Base-by-base conservation (phyloP, 1,140 invertebrate genomes). In the Drosophila nigromelanica region DNA sequence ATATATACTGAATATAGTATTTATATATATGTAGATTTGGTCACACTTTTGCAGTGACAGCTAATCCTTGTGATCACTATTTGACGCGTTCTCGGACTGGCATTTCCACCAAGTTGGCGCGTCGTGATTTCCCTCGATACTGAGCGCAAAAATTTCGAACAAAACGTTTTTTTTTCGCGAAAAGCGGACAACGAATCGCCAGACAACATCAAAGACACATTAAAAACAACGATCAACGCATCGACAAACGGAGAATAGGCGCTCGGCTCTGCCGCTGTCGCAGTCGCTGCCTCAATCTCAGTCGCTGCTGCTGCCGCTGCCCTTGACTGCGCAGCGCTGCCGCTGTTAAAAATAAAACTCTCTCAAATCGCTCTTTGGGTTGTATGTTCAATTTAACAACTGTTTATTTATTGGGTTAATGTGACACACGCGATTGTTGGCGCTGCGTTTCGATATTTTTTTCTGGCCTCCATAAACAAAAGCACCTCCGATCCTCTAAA, bases 321-420 rank as follows among this genome's bases (percentile, higher is more conserved):
- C 69, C 73, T 76, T 55, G 61, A 67, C 42, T 60, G 55, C 42
- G 33, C 33, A 0, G 33, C 33, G 33, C 43, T 55, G 58, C 15
- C 58, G 27, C 43, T 61, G 33, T 15, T 27, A 47, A 60, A 67
- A 73, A 59, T 37, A 68, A 60, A 55, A 67, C 35, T 58, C 68
- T 58, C 70, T 56, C 37, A 7, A 45, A 39, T 55, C 47, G 54
- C 52, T 69, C 55, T 33, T 58, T 40, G 6, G 10, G 4, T n/a
- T 40, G n/a, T 8, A 35, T 35, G 6, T 8, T 35, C 24, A 63
- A 50, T 67, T 48, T 39, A 47, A 47, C 27, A 60, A 37, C 33
- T 60, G 75, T 69, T 67, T 72, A 80, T 89, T 89, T 89, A 89
- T 89, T 89, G 80, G 80, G 83, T 89, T 89, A 89, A 89, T 89